Base-by-base conservation (phyloP, 2,888 invertebrate species). In the Holacanthella duospinosa region DNA sequence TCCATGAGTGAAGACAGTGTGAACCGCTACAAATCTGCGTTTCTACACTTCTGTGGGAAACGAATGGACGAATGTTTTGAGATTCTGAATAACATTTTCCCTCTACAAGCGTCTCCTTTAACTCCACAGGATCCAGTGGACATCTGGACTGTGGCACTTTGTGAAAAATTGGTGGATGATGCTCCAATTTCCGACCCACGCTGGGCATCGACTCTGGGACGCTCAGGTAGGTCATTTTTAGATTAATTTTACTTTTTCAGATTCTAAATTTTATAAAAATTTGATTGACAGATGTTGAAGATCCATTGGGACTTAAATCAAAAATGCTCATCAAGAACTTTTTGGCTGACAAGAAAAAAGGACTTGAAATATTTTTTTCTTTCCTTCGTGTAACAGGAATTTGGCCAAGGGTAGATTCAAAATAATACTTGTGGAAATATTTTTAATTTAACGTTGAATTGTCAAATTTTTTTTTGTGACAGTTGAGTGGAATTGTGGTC, bases 161-260 rank as follows among this genome's bases (percentile, higher is more conserved):
- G 76, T 63, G 73, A 77, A 62, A 76, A 76, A 59, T 58, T 72
- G 1, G 65, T 72, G 19, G 69, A 94, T 76, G 93, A 94, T 78
- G 84, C 86, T 69, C 93, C 94, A 1, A 86, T 88, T 0, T 86
- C 89, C 19, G 95, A 95, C 81, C 94, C 94, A 0, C 79, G 87
- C 60, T 87, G 87, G 87, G 79, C 58, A 12, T 58, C 60, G 21
- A 64, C 28, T 21, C 61, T 66, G 63, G 67, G 67, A 29, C 44
- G 67, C 64, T 43, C 60, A 58, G 67, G 67, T 67, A 48, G n/a
- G 54, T 44, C 16, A 12, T 36, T 36, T 21, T 25, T 19, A 27
- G 3, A 16, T 55, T 6, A 25, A 26, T 19, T 9, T 27, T 6
- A 9, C 27, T 36, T 36, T 36, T 36, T 16, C 16, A 12, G 36